phyloP scores from a whole-genome alignment of 1,140 invertebrate species.

The Drosophila murphyi region DNA sequence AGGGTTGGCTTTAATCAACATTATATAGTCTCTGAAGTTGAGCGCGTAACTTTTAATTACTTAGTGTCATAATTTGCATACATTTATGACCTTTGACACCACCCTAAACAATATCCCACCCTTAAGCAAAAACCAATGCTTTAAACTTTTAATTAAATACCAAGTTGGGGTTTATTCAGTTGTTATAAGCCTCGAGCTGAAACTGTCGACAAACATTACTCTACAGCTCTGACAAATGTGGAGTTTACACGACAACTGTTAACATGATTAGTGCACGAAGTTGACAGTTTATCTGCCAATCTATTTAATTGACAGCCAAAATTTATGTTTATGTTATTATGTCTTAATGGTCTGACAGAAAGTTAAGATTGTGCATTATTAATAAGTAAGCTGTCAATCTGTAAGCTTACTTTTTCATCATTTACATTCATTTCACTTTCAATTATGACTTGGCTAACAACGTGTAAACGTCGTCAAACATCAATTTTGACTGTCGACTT shows the following conservation, averaged over 20 bases:
- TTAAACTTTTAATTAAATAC: conserved; percentile 80
- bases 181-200: conserved; percentile 10
- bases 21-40: background rate
- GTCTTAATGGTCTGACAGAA: background rate
- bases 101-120: background rate
- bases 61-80: conserved; percentile 67
- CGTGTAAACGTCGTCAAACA: conserved; percentile 21
- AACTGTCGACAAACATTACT: conserved; percentile 13
- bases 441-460: conserved; percentile 2
- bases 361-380: background rate
- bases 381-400: too few relatives aligned
- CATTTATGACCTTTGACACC: conserved; percentile 58
- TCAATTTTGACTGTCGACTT: conserved; percentile 38
- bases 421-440: background rate
- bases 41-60: conserved; percentile 57
- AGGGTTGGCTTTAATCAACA: conserved; percentile 22
- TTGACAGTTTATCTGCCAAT: conserved; percentile 4
- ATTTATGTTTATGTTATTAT: background rate
- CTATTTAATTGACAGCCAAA: background rate
- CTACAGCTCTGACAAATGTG: background rate
- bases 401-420: background rate
- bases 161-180: conserved; percentile 43
- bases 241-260: conserved; percentile 36
- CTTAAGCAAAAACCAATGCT: conserved; percentile 36
- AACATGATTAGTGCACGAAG: conserved; percentile 7